Percentiles rank a stretch among this genome's conserved stretches.
phyloP scores from a whole-genome alignment of 1,140 invertebrate species.

The Hirudo medicinalis region DNA sequence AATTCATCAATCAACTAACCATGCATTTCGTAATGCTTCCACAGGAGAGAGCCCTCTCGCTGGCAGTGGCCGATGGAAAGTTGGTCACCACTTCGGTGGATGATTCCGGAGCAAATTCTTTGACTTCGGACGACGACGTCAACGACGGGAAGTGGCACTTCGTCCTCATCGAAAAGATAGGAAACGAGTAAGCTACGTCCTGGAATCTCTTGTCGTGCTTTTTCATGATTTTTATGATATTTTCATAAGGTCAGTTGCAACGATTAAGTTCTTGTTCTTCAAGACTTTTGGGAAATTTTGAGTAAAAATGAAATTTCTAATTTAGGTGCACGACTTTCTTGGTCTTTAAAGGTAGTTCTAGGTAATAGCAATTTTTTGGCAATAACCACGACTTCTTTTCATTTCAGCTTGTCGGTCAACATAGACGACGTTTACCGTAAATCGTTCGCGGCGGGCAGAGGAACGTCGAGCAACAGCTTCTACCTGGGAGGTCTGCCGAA shows the following conservation, averaged over 20 bases:
- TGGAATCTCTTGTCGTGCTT: neutral
- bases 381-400: neutral
- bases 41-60: conserved; percentile 50
- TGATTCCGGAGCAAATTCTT: conserved; percentile 25
- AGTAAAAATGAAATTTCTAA: neutral
- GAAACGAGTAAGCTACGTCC: conserved; percentile 27
- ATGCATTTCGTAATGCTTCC: conserved; percentile 8
- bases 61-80: conserved; percentile 56
- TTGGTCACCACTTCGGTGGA: conserved; percentile 46
- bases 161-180: conserved; percentile 58
- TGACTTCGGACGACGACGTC: conserved; percentile 49
- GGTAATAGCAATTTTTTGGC: neutral
- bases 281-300: no score
- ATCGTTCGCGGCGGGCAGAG: conserved; percentile 50
- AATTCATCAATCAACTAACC: neutral
- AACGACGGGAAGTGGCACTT: conserved; percentile 87
- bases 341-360: no score
- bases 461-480: conserved; percentile 41
- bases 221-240: neutral
- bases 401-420: neutral
- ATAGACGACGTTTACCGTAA: conserved; percentile 44
- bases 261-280: no score
- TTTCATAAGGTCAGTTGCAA: no score
- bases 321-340: no score
- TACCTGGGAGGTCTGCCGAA: conserved; percentile 72